Conservation (phyloP, 2,888 invertebrate genomes). For the Arctia plantaginis region DNA sequence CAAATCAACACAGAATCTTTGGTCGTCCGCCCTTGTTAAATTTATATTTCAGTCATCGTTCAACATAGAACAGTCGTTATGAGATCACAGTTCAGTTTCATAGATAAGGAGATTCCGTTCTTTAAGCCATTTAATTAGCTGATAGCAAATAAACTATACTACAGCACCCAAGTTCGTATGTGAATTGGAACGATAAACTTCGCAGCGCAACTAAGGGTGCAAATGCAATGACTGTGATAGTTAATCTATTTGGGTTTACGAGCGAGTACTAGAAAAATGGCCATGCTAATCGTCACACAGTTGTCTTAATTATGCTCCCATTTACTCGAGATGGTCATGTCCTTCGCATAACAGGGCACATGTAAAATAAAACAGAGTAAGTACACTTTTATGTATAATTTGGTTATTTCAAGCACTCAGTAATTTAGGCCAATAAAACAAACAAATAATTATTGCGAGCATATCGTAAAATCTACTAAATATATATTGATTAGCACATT, state of each 20-base stretch:
- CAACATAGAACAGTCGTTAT: background rate
- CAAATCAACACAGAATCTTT: background rate
- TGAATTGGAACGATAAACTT: conserved; percentile 14
- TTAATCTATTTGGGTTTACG: conserved; percentile 25
- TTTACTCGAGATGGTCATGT: conserved; percentile 30
- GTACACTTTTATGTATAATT: conserved; percentile 11
- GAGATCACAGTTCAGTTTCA: background rate
- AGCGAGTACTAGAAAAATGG: conserved; percentile 17
- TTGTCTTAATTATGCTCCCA: conserved; percentile 25
- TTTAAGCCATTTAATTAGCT: background rate
- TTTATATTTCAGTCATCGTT: conserved; percentile 1
- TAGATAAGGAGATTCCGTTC: background rate
- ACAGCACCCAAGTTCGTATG: conserved; percentile 4
- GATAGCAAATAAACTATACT: background rate
- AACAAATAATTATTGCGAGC: background rate
- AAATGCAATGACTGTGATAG: conserved; percentile 23
- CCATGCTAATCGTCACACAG: conserved; percentile 23
- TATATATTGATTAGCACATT: background rate
- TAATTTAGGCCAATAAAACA: conserved; percentile 11
- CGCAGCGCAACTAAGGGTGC: conserved; percentile 18
- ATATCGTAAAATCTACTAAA: background rate
- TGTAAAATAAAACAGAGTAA: conserved; percentile 25
- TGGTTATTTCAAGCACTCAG: background rate
- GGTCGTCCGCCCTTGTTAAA: background rate
- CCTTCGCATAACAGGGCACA: conserved; percentile 39